Evolutionary conservation across 2,797 vertebrate species (phyloP).

Genomic region (Enteromius unitaeniatus): DNA sequence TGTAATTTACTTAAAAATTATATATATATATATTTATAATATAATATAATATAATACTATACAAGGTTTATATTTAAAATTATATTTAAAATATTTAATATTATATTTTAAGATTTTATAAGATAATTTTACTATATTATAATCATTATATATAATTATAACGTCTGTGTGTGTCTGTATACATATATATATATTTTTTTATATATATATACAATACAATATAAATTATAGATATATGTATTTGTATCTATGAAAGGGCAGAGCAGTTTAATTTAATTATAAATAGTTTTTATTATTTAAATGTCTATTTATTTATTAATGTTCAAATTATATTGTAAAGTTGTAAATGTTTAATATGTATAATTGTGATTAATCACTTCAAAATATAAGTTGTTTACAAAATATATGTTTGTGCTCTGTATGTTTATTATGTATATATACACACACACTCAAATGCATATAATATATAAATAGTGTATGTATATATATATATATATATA

Average conservation of each 20-base stretch:
- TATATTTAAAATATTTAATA: not conserved
- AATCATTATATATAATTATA: not conserved
- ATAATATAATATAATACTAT: not conserved
- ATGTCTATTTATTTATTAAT: not conserved
- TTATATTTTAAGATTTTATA: not conserved
- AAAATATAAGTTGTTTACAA: too few species aligned
- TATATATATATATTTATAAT: too few species aligned
- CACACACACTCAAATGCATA: too few species aligned
- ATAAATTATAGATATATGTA: not conserved
- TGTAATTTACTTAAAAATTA: not conserved
- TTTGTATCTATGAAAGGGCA: not conserved
- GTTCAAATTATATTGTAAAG: too few species aligned
- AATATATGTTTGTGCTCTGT: too few species aligned
- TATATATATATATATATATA: too few species aligned
- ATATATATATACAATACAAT: not conserved
- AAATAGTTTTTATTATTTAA: not conserved
- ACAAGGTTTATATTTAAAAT: not conserved
- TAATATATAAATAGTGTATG: too few species aligned
- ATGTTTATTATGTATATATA: too few species aligned
- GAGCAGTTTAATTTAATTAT: not conserved
- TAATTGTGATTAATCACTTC: too few species aligned
- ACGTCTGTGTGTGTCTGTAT: too few species aligned
- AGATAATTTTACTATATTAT: not conserved
- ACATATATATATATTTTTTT: not conserved
- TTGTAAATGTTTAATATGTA: too few species aligned